Evolutionary conservation across 2,888 invertebrate species (phyloP).

Genomic region (Diplazon laetatorius): DNA sequence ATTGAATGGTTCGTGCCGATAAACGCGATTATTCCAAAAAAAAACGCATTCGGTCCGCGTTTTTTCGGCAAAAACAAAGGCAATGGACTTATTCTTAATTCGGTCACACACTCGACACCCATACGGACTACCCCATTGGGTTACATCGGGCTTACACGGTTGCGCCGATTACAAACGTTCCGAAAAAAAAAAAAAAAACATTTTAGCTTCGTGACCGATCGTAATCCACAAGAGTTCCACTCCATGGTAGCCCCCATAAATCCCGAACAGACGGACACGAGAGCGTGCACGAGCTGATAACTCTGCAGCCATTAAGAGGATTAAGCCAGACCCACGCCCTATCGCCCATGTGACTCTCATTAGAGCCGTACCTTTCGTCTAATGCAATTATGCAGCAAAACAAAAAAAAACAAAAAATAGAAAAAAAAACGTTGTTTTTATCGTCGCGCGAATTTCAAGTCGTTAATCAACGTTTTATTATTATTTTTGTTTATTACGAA

Average conservation of each 20-base stretch:
- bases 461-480: neutral
- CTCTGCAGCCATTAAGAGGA: constrained; percentile 52
- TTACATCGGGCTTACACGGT: neutral
- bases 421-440: too few relatives aligned
- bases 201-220: constrained; percentile 46
- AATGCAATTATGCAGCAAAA: constrained; percentile 10
- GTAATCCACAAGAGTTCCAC: constrained; percentile 28
- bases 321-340: constrained; percentile 27
- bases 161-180: neutral
- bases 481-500: neutral
- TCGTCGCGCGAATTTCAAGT: too few relatives aligned
- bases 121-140: too few relatives aligned
- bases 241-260: neutral
- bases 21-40: too few relatives aligned
- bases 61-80: too few relatives aligned
- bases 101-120: too few relatives aligned
- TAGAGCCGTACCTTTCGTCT: neutral
- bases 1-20: too few relatives aligned
- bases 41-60: too few relatives aligned
- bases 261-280: constrained; percentile 5
- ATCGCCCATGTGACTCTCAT: constrained; percentile 1
- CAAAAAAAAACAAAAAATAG: neutral
- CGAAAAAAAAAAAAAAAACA: neutral
- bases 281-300: constrained; percentile 45
- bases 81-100: too few relatives aligned